Conservation (phyloP, 2,113 vertebrate genomes). For the Montifringilla adamsi region DNA sequence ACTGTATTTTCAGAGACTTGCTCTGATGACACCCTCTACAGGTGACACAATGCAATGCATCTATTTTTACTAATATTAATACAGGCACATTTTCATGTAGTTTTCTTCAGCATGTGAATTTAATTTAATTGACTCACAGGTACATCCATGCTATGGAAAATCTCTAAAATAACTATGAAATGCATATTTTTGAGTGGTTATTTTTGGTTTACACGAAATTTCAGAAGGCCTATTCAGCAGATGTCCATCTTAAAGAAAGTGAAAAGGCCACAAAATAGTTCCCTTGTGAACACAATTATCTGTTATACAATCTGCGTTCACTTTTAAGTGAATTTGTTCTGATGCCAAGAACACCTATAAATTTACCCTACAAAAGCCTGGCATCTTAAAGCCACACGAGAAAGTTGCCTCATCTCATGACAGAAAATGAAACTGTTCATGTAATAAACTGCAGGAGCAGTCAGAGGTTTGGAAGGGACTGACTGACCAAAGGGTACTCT, state of each 20-base stretch:
- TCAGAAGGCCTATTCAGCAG: neutral
- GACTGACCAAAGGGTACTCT: neutral
- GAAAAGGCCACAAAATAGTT: neutral
- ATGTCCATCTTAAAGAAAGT: neutral
- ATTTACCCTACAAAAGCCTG: neutral
- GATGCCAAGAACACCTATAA: neutral
- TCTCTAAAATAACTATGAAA: neutral
- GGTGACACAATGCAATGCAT: neutral
- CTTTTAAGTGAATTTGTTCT: neutral
- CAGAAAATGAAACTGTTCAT: neutral
- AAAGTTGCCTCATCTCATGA: neutral
- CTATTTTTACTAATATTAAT: neutral
- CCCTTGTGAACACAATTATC: neutral
- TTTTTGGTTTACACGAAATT: neutral
- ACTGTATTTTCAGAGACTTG: neutral
- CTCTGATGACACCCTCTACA: conserved; percentile 15
- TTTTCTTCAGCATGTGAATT: neutral
- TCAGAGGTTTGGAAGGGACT: neutral
- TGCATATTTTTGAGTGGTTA: neutral
- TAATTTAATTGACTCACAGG: neutral
- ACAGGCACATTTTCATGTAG: neutral
- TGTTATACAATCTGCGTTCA: neutral
- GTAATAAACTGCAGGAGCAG: neutral
- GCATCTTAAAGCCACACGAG: neutral
- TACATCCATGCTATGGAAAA: neutral